Evolutionary conservation across 2,888 invertebrate genomes (phyloP).

Genomic region (Erannis defoliaria): DNA sequence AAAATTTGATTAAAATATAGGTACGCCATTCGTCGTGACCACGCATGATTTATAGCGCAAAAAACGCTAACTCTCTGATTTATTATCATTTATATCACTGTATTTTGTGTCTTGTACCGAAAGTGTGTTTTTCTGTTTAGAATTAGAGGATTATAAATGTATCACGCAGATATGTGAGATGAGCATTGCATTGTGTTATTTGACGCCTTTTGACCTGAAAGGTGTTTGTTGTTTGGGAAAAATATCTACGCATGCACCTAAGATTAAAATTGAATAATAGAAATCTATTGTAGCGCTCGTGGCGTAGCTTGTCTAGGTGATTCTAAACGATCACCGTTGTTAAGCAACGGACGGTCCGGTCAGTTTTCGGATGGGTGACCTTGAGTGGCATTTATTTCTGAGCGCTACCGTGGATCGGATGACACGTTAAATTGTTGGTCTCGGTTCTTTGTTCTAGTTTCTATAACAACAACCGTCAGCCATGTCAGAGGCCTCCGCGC

Average conservation of each 20-base stretch:
- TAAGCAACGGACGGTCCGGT: no score
- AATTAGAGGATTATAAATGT: constrained; percentile 28
- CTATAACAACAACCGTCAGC: no score
- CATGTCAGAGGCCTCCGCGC: no score
- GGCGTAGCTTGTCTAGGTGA: no score
- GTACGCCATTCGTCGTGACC: constrained; percentile 37
- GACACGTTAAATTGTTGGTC: no score
- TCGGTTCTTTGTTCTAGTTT: no score
- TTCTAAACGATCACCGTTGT: no score
- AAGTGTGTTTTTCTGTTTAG: constrained; percentile 36
- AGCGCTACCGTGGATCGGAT: no score
- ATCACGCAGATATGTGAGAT: constrained; percentile 20
- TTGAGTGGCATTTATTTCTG: no score
- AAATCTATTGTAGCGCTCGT: no score
- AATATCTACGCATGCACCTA: not conserved
- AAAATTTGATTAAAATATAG: constrained; percentile 46
- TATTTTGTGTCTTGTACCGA: constrained; percentile 24
- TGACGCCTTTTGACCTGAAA: not conserved
- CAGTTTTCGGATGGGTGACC: no score
- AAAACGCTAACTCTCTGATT: constrained; percentile 30
- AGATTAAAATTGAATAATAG: no score
- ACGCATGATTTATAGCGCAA: constrained; percentile 37
- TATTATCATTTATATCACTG: constrained; percentile 24
- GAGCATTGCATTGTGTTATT: constrained; percentile 1
- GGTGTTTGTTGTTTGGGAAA: not conserved